These are phyloP conservation scores for Brachypalpus laphriformis DNA, from an alignment of 2,888 invertebrate genomes.

Conservation along the genomic window DNA sequence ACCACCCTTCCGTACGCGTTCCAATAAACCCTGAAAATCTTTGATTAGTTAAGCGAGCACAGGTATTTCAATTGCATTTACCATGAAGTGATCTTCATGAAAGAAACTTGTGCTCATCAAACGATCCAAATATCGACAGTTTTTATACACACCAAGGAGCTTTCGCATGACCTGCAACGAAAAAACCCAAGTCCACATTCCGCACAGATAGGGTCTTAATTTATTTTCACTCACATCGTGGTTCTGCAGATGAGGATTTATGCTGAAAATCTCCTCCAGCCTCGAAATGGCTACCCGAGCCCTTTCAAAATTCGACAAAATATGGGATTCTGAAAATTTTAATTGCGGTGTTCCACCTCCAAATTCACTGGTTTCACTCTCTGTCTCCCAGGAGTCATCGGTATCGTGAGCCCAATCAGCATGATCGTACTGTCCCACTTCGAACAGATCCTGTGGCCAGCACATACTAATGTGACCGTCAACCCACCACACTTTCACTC, in stretches of 20 bases:
- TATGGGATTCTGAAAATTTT: slow-evolving; percentile 84
- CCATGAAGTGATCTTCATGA: slow-evolving; percentile 91
- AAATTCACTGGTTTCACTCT: slow-evolving; percentile 84
- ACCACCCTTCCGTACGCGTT: slow-evolving; percentile 90
- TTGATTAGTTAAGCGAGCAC: not conserved
- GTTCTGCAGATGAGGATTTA: slow-evolving; percentile 89
- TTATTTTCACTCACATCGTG: slow-evolving; percentile 84
- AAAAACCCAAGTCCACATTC: not conserved
- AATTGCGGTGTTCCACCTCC: slow-evolving; percentile 77
- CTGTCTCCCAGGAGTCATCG: slow-evolving; percentile 93
- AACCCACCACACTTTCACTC: slow-evolving; percentile 96
- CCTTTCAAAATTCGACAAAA: slow-evolving; percentile 90
- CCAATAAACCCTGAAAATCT: slow-evolving; percentile 86
- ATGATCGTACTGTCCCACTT: slow-evolving; percentile 89
- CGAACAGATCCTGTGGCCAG: slow-evolving; percentile 96
- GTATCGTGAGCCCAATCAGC: slow-evolving; percentile 87
- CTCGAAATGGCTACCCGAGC: slow-evolving; percentile 89
- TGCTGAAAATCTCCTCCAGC: slow-evolving; percentile 91
- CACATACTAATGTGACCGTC: slow-evolving; percentile 93
- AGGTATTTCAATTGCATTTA: slow-evolving; percentile 78
- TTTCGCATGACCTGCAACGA: slow-evolving; percentile 87
- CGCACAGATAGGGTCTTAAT: not conserved
- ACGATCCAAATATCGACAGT: slow-evolving; percentile 93
- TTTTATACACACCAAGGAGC: slow-evolving; percentile 91
- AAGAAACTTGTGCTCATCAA: slow-evolving; percentile 94